Evolutionary conservation across 2,888 invertebrate species (phyloP), one percentile per base, ranked within the genome.

Genomic region (Synanthedon myopaeformis): DNA sequence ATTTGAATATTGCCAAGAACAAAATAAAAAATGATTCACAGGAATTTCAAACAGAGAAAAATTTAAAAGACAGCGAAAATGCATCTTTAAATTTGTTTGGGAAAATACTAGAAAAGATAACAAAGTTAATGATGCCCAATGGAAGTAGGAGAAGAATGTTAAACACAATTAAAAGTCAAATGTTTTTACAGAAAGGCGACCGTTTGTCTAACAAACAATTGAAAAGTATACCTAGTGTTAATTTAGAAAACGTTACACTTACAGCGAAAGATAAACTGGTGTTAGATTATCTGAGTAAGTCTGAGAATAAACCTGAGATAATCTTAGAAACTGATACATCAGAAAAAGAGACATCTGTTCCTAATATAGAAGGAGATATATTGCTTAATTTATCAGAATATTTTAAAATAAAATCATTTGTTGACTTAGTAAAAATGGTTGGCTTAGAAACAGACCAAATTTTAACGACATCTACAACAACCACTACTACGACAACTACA

Each of bases 301-400:
- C 84, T 11, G 70, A 79, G 56, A 70, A 56, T 35, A 77, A 72
- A 54, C 76, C 82, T 11, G 35, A 41, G n/a, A 11, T 12, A 13
- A 17, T 23, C 4, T 57, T 53, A 0, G 69, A 67, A 8, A 63
- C 64, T 42, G 57, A 66, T 13, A 57, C 63, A 8, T 53, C 59
- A 4, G 57, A 64, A 42, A 42, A 57, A 17, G 13, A 54, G 13
- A 62, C 59, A 35, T 41, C 58, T 10, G 42, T 61, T n/a, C 59
- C 69, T n/a, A 67, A 62, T 51, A 53, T 76, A 41, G 72, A 79
- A 70, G 76, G 82, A 2, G 72, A 77, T 55, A 76, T 82, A 58
- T 62, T 84, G 52, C 63, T 79, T 2, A 82, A 80, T 59, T 63
- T 87, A 42, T 78, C 80, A 0, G 80, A 87, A 53, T 79, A 84